Base-by-base conservation (phyloP, 2,888 invertebrate genomes). In the Elmis aenea region DNA sequence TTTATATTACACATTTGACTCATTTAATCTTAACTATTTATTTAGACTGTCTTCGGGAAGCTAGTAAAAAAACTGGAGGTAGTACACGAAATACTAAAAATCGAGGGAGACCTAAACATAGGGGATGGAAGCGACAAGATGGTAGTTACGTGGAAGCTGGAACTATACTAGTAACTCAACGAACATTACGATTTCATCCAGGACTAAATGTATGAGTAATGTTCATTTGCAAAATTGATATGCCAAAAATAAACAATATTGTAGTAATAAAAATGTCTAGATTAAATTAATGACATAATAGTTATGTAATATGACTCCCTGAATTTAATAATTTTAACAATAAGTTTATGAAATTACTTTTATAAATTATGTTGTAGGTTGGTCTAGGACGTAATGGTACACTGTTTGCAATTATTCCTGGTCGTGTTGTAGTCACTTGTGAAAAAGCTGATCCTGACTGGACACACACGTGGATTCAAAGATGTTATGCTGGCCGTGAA, bases 371-470 rank as follows among this genome's bases (percentile, higher is more conserved):
- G 26, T 71, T 71, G 21, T 62, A 92, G 92, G 92, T 91, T 52
- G 88, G 88, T 1, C 76, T 89, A 50, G 87, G 86, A 2, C 74
- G 72, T 32, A 83, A 90, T 59, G 84, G 84, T 0, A 85, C 85
- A 1, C 64, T 95, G 2, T 87, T 78, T 69, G 91, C 94, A 0
- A 71, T 88, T 61, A 79, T 81, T 54, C 71, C 83, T 21, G 94
- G 94, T 0, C 77, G 70, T 58, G 91, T 94, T 0, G 66, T 82
- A 9, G 73, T 92, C 0, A 85, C 90, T 0, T 86, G 86, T 67
- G 94, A 95, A 59, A 77, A 81, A 55, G 74, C 83, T 33, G 79
- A 89, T 40, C 83, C 84, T 0, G 76, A 87, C 54, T 88, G 85
- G 81, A 75, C 82, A 9, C 85, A 87, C 55, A 72, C 75, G 0